Percentiles rank a stretch among this genome's conserved stretches.
Conservation (phyloP, 2,888 invertebrate species). For the Rosalia funebris region DNA sequence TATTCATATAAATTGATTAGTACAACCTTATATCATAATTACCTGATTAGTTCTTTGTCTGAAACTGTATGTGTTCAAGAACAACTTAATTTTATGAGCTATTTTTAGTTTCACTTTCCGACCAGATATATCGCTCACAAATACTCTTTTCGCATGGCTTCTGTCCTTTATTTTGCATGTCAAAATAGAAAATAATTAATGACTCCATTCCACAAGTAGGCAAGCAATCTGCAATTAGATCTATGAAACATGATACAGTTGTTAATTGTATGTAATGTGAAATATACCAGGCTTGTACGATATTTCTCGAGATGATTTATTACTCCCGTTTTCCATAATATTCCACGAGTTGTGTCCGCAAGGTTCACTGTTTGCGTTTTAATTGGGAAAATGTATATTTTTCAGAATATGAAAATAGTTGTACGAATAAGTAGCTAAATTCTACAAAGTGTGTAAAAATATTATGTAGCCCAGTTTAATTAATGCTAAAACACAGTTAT, state of each 20-base stretch:
- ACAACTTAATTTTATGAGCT: too few species aligned
- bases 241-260: constrained; percentile 19
- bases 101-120: neutral
- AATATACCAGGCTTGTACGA: constrained; percentile 5
- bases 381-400: too few species aligned
- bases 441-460: too few species aligned
- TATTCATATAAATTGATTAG: too few species aligned
- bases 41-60: too few species aligned
- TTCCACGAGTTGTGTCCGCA: neutral
- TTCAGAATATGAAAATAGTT: too few species aligned
- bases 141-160: neutral
- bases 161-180: constrained; percentile 13
- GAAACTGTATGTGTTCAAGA: too few species aligned
- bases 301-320: constrained; percentile 25
- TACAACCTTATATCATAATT: too few species aligned
- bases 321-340: constrained; percentile 13
- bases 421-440: too few species aligned
- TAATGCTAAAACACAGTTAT: too few species aligned
- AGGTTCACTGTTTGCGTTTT: neutral
- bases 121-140: neutral
- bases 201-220: constrained; percentile 16
- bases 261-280: constrained; percentile 15
- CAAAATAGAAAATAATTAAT: constrained; percentile 16
- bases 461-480: too few species aligned
- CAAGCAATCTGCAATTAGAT: constrained; percentile 20